Conservation (phyloP, 1,140 invertebrate species). For the Saccostrea glomerata region DNA sequence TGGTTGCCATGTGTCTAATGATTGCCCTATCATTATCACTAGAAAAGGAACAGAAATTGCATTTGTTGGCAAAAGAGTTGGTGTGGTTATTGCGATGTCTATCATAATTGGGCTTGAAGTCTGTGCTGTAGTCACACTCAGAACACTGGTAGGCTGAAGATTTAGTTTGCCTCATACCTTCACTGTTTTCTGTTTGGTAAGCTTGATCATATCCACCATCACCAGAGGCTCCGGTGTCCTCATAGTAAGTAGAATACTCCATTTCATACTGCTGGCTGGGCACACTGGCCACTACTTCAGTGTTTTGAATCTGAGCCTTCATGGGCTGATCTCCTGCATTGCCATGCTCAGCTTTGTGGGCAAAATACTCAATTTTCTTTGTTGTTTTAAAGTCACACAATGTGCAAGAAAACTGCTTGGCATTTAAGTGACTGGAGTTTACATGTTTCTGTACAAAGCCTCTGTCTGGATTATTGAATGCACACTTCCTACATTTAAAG, state of each 20-base stretch:
- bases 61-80: slow-evolving; percentile 83
- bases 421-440: slow-evolving; percentile 79
- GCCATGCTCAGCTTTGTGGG: slow-evolving; percentile 94
- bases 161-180: background rate
- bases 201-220: background rate
- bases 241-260: background rate
- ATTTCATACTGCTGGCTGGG: background rate
- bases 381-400: slow-evolving; percentile 95
- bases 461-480: slow-evolving; percentile 66
- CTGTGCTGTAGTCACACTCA: slow-evolving; percentile 94
- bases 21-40: slow-evolving; percentile 95
- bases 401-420: slow-evolving; percentile 88
- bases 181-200: background rate
- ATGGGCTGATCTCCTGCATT: slow-evolving; percentile 95
- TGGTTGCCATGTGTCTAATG: slow-evolving; percentile 90
- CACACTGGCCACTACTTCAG: background rate
- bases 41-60: slow-evolving; percentile 93
- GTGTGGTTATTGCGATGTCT: slow-evolving; percentile 93
- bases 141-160: slow-evolving; percentile 84
- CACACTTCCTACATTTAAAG: slow-evolving; percentile 71
- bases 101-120: slow-evolving; percentile 96
- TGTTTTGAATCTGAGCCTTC: slow-evolving; percentile 81
- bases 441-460: slow-evolving; percentile 78
- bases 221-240: background rate
- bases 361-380: slow-evolving; percentile 83